Base-by-base conservation (phyloP, 2,113 vertebrate genomes). In the Saccopteryx bilineata region DNA sequence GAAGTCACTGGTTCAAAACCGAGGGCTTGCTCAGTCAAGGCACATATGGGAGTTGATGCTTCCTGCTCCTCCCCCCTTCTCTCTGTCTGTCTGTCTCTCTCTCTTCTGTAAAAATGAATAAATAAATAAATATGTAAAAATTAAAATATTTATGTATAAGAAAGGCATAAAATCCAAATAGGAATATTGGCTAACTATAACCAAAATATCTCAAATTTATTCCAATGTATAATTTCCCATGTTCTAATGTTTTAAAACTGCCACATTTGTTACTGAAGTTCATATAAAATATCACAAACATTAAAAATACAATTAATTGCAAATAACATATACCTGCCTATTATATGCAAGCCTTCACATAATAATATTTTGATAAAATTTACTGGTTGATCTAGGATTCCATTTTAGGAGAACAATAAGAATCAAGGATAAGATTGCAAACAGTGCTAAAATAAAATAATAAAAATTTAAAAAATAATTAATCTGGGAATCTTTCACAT, bases 361-460 rank as follows among this genome's bases (percentile, higher is more conserved):
- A 69, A 46, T 91, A 63, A 61, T 66, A 72, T 69, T 72, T 72
- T 94, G 9, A 75, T 90, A n/a, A 60, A 66, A 52, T 78, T 90
- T 90, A 33, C 7, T 60, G 1, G 8, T 50, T 74, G 33, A 76
- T 5, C 17, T 50, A 83, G 2, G 8, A 79, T 69, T 84, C 10
- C 4, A 50, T 26, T 87, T 83, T 46, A 76, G 58, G 52, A 79
- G 19, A 74, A 54, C 2, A 4, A 23, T 5, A 80, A 21, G 2
- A 74, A 39, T 87, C 46, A 93, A 87, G 11, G n/a, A 28, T 10
- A 89, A 3, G 18, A 66, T 26, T 80, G 28, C 39, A 46, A 82
- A 82, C 17, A 71, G 15, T 65, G 9, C 26, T 60, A 56, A 39
- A 63, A 85, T 26, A 65, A 4, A 33, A 28, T 63, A 88, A 23